Percentiles rank a stretch among this genome's conserved stretches.
Conservation (phyloP, 2,797 vertebrate species). For the Vipera ursinii region DNA sequence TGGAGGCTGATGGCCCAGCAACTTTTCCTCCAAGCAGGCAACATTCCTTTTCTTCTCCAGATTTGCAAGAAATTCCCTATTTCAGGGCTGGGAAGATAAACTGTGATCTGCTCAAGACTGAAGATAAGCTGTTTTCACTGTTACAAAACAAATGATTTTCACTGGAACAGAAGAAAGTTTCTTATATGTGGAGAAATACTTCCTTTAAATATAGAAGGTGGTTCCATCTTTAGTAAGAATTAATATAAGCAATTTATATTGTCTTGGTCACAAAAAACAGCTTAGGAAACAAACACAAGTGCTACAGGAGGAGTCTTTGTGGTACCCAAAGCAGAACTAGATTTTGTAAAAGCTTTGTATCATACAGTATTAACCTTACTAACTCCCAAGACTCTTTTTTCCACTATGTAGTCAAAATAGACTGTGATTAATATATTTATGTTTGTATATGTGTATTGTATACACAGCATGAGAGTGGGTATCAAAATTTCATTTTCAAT, state of each 20-base stretch:
- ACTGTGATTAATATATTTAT: background rate
- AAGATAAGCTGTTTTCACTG: background rate
- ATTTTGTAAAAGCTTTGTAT: too few relatives aligned
- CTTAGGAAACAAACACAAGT: background rate
- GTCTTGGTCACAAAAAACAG: background rate
- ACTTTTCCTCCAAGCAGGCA: background rate
- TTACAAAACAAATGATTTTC: background rate
- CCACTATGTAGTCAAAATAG: too few relatives aligned
- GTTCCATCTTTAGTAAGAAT: background rate
- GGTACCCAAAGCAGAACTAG: too few relatives aligned
- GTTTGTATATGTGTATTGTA: too few relatives aligned
- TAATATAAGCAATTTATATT: background rate
- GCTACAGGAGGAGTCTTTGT: background rate
- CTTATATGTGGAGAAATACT: background rate
- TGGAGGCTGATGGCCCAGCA: background rate
- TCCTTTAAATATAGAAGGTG: background rate
- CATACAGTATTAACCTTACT: too few relatives aligned
- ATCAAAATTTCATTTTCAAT: background rate
- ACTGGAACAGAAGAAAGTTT: too few relatives aligned
- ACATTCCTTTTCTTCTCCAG: background rate
- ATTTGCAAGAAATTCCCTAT: background rate
- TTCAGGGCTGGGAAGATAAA: background rate
- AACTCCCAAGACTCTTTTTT: too few relatives aligned
- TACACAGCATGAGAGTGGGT: too few relatives aligned
- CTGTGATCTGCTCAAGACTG: background rate